Evolutionary conservation across 64 coral and sea anemone genomes (phyloP).

Genomic region (Dendrophyllia cribrosa): DNA sequence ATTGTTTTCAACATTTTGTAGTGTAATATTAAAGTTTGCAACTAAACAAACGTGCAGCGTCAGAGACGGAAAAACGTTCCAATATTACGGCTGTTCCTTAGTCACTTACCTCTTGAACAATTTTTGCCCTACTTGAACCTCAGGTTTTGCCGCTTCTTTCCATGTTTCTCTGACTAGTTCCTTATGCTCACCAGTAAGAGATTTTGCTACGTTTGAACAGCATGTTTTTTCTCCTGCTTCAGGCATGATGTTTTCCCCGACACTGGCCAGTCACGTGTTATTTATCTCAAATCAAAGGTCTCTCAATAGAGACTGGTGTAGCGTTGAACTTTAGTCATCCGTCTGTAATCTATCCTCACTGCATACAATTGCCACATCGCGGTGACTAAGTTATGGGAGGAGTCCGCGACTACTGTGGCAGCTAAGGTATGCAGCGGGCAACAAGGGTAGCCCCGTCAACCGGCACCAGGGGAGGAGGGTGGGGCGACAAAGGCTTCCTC

Average conservation of each 20-base stretch:
- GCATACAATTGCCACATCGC: too few species aligned
- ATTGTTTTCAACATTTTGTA: too few species aligned
- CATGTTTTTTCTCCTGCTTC: neutral
- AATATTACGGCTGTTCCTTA: neutral
- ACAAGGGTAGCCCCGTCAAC: too few species aligned
- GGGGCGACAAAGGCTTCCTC: too few species aligned
- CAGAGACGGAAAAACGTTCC: neutral
- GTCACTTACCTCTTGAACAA: neutral
- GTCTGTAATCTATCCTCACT: too few species aligned
- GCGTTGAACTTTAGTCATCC: neutral
- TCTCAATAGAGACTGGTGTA: neutral
- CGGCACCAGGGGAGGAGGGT: too few species aligned
- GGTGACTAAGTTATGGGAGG: too few species aligned
- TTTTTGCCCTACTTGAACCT: neutral
- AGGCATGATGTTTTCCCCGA: neutral
- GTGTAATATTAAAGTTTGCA: neutral
- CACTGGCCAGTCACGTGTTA: too few species aligned
- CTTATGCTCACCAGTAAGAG: neutral
- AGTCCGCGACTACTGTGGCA: too few species aligned
- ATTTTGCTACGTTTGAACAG: neutral
- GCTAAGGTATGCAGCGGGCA: too few species aligned
- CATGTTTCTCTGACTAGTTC: conserved; percentile 1
- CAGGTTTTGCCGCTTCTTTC: conserved; percentile 15
- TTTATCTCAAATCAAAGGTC: too few species aligned
- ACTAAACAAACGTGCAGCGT: neutral